These are phyloP conservation scores for Octodonta nipae DNA, from an alignment of 2,888 invertebrate genomes.

Conservation along the genomic window DNA sequence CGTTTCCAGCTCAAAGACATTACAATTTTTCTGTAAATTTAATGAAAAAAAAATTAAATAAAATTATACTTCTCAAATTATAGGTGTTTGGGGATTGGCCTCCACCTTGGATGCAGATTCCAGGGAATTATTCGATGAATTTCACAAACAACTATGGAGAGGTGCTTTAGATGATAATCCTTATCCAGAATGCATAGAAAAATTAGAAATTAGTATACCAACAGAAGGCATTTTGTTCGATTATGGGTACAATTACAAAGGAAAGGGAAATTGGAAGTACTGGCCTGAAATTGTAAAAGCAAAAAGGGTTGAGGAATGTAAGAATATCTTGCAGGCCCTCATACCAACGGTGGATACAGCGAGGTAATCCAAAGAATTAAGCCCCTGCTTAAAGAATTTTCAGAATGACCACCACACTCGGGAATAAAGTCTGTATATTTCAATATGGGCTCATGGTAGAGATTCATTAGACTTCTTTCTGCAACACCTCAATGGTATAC, in stretches of 20 bases:
- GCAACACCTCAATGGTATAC: no score
- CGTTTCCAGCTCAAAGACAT: no score
- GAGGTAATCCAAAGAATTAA: conserved; percentile 22
- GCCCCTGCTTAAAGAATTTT: neutral
- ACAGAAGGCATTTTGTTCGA: conserved; percentile 67
- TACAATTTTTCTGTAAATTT: no score
- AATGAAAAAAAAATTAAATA: no score
- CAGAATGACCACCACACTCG: neutral
- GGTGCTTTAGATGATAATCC: conserved; percentile 37
- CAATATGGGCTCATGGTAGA: no score
- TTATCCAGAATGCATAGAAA: conserved; percentile 47
- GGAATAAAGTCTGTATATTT: no score
- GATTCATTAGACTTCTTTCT: no score
- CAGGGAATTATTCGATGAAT: conserved; percentile 51
- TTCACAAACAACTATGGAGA: conserved; percentile 43
- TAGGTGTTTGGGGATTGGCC: conserved; percentile 66
- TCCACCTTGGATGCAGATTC: conserved; percentile 65
- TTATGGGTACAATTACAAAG: conserved; percentile 60
- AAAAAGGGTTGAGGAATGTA: conserved; percentile 49
- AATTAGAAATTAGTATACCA: conserved; percentile 63
- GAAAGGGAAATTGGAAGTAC: conserved; percentile 75
- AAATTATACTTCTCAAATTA: no score
- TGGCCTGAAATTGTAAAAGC: conserved; percentile 64
- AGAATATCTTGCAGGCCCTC: conserved; percentile 56
- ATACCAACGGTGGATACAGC: conserved; percentile 80